phyloP scores from a whole-genome alignment of 2,888 invertebrate species.

The Lithodes maja region DNA sequence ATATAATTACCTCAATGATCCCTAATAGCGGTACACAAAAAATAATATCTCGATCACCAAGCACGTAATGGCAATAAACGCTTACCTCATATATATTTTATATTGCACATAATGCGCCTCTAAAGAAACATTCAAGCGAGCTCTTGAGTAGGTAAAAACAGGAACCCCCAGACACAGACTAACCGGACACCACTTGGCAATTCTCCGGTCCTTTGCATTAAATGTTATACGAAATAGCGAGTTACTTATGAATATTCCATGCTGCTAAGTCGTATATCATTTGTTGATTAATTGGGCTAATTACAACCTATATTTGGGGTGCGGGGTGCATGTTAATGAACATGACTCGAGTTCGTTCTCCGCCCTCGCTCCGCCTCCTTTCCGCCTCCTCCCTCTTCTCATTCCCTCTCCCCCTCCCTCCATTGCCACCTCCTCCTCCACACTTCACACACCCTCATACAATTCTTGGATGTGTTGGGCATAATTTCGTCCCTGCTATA shows the following conservation, averaged over 20 bases:
- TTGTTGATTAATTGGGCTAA: slow-evolving; percentile 65
- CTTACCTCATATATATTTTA: slow-evolving; percentile 47
- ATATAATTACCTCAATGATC: slow-evolving; percentile 44
- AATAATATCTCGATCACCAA: slow-evolving; percentile 17
- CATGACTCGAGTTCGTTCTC: slow-evolving; percentile 8
- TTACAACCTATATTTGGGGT: slow-evolving; percentile 65
- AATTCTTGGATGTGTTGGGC: no score
- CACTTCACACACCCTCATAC: no score
- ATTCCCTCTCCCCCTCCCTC: background rate
- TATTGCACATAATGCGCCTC: slow-evolving; percentile 15
- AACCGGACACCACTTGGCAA: slow-evolving; percentile 30
- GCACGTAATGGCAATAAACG: slow-evolving; percentile 20
- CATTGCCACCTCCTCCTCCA: no score
- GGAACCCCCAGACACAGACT: background rate
- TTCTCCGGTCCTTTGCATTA: slow-evolving; percentile 46
- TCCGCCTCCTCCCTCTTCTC: background rate
- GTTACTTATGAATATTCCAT: slow-evolving; percentile 63
- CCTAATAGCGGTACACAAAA: slow-evolving; percentile 32
- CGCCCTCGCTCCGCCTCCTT: background rate
- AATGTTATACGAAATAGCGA: slow-evolving; percentile 61
- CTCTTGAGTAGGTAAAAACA: background rate
- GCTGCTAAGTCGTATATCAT: slow-evolving; percentile 61
- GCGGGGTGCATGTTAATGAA: slow-evolving; percentile 59
- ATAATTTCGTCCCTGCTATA: no score
- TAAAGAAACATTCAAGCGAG: background rate